Conservation (phyloP, 2,888 invertebrate species). For the Tipula vernalis region DNA sequence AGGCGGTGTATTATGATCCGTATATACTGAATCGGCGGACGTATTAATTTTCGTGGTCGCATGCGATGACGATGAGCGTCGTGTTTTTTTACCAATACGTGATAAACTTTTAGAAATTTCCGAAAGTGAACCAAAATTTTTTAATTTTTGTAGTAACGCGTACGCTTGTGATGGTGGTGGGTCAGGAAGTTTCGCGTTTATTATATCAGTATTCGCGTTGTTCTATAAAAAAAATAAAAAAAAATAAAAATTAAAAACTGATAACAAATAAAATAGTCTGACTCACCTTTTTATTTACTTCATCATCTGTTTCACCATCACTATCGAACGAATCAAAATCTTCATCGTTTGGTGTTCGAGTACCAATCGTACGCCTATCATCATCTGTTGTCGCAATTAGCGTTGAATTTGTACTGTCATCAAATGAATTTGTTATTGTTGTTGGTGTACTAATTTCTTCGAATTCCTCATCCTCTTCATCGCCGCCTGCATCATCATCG, state of each 20-base stretch:
- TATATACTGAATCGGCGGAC: too few relatives aligned
- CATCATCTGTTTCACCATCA: conserved; percentile 40
- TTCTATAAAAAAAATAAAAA: conserved; percentile 23
- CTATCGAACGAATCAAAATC: conserved; percentile 62
- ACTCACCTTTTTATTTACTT: conserved; percentile 26
- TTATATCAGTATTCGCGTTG: conserved; percentile 40
- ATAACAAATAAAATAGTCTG: background rate
- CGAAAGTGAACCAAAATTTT: background rate
- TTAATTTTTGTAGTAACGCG: conserved; percentile 54
- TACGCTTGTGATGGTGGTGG: conserved; percentile 48
- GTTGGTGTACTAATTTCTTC: background rate
- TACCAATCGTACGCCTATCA: background rate
- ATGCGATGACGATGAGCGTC: background rate
- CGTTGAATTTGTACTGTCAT: background rate
- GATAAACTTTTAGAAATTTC: conserved; percentile 39
- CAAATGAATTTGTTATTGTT: background rate
- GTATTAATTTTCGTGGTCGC: conserved; percentile 18
- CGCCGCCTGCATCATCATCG: background rate
- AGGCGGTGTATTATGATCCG: conserved; percentile 20
- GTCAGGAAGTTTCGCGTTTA: conserved; percentile 44
- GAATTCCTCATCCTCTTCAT: background rate
- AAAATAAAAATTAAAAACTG: background rate
- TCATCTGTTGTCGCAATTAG: conserved; percentile 16
- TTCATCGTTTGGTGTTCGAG: conserved; percentile 33
- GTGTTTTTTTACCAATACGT: conserved; percentile 32